Percentiles rank a stretch among this genome's conserved stretches.
phyloP scores from a whole-genome alignment of 2,113 vertebrate species.

The Larimichthys polyactis region DNA sequence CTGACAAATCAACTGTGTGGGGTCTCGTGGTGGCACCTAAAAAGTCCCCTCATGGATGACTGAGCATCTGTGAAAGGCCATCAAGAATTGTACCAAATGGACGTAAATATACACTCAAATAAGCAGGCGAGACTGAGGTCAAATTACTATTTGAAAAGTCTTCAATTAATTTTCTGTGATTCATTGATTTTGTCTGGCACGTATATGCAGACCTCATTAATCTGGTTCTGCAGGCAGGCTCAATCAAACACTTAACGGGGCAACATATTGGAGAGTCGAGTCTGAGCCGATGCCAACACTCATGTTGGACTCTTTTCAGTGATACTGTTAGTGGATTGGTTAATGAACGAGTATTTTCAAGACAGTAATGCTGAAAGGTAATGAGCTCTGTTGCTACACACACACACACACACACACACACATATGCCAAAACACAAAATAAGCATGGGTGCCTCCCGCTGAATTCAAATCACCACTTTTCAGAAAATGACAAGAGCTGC shows the following conservation, averaged over 20 bases:
- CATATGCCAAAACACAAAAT: conserved; percentile 13
- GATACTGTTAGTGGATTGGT: conserved; percentile 22
- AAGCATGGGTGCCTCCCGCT: not conserved
- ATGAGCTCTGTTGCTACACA: not conserved
- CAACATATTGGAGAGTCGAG: conserved; percentile 27
- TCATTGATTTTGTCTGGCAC: conserved; percentile 37
- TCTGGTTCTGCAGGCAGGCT: conserved; percentile 36
- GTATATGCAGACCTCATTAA: conserved; percentile 37
- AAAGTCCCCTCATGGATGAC: conserved; percentile 1
- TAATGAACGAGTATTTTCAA: conserved; percentile 36
- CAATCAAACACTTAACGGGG: conserved; percentile 53
- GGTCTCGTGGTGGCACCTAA: not conserved
- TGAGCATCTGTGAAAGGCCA: conserved; percentile 4
- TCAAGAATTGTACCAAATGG: not conserved
- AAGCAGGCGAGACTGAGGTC: conserved; percentile 6
- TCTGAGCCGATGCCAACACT: conserved; percentile 29
- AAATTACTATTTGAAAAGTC: conserved; percentile 27
- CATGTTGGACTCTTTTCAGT: conserved; percentile 39
- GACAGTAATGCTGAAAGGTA: conserved; percentile 3
- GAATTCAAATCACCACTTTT: conserved; percentile 1
- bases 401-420: not conserved
- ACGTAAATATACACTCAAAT: conserved; percentile 2
- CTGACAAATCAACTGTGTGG: conserved; percentile 13
- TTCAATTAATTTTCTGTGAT: conserved; percentile 40
- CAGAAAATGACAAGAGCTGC: not conserved